phyloP scores from a whole-genome alignment of 2,888 invertebrate genomes.

The Halictus ligatus region DNA sequence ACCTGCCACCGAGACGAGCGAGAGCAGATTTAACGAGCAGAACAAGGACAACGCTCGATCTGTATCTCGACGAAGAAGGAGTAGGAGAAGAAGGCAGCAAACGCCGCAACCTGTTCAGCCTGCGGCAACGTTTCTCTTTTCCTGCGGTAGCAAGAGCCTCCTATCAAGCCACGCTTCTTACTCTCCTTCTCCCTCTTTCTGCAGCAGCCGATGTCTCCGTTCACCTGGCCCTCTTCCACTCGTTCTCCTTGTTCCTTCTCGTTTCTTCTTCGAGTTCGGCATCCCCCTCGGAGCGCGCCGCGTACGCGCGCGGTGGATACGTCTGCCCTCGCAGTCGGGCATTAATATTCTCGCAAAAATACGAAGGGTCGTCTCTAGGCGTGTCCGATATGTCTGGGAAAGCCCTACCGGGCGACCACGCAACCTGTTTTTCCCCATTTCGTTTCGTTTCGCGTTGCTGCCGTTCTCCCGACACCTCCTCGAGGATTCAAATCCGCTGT shows the following conservation, averaged over 20 bases:
- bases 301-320: conserved; percentile 1
- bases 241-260: neutral
- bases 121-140: conserved; percentile 78
- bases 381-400: conserved; percentile 39
- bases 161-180: conserved; percentile 69
- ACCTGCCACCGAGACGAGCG: conserved; percentile 65
- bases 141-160: conserved; percentile 76
- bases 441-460: neutral
- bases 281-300: conserved; percentile 6
- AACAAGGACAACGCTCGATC: conserved; percentile 35
- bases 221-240: conserved; percentile 9
- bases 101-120: conserved; percentile 79
- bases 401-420: conserved; percentile 13
- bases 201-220: neutral
- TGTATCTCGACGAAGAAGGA: conserved; percentile 37
- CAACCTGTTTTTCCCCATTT: conserved; percentile 14
- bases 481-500: neutral
- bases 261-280: conserved; percentile 11
- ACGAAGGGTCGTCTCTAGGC: conserved; percentile 50
- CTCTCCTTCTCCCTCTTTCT: conserved; percentile 32
- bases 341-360: conserved; percentile 75
- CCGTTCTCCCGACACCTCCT: neutral
- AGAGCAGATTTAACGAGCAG: conserved; percentile 53
- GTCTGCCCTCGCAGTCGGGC: conserved; percentile 50
- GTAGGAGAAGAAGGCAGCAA: conserved; percentile 58